phyloP scores from a whole-genome alignment of 2,113 vertebrate genomes.

The Muscicapa adusta region DNA sequence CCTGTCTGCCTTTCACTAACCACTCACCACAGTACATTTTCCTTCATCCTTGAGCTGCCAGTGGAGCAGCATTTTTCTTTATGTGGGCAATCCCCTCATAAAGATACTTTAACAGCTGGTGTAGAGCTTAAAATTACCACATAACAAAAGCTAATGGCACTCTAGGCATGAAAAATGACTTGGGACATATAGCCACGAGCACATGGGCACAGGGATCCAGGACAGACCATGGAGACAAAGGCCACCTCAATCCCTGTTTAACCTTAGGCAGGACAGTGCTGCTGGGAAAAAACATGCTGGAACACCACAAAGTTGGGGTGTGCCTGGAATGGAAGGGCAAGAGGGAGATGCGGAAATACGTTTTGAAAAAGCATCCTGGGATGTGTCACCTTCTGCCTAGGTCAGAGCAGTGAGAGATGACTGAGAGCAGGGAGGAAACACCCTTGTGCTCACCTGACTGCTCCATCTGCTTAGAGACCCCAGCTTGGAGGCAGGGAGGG shows the following conservation, averaged over 20 bases:
- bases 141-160: neutral
- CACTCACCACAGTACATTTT: fast-evolving
- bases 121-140: neutral
- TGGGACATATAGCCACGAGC: neutral
- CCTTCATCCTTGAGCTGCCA: neutral
- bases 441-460: neutral
- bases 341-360: neutral
- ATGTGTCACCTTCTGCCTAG: neutral
- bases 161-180: neutral
- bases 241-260: neutral
- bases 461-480: neutral
- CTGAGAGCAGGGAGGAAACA: neutral
- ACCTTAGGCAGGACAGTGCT: neutral
- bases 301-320: neutral
- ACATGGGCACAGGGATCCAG: fast-evolving
- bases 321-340: neutral
- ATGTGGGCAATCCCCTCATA: fast-evolving
- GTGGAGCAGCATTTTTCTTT: neutral
- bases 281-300: neutral
- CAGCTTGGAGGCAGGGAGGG: neutral
- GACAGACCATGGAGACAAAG: neutral
- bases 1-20: neutral
- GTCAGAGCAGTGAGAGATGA: neutral
- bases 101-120: neutral
- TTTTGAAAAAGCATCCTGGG: neutral